Base-by-base conservation (phyloP, 2,113 vertebrate genomes). In the Piaya cayana region DNA sequence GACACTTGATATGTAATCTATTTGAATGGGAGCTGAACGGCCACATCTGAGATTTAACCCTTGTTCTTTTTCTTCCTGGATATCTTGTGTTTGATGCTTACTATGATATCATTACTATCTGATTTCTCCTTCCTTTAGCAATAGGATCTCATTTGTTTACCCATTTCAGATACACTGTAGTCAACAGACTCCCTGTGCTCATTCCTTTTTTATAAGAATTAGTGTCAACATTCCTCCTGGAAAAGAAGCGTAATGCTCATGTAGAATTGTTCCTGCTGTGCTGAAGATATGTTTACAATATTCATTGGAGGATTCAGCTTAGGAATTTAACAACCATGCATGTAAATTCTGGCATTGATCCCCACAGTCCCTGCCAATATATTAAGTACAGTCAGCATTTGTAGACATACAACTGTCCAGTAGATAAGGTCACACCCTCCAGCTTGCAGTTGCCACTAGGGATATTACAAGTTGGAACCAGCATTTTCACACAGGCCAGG, bases 191-290 rank as follows among this genome's bases (percentile, higher is more conserved):
- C 75, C 56, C 50, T 67, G 56, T 37, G 56, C 45, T 93, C 81
- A 81, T 94, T 95, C 39, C 11, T 87, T 77, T 95, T 92, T 88
- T 67, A 89, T 72, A 81, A 17, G 9, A 69, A 86, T 76, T 72
- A 72, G 9, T 87, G 80, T 80, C 77, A 95, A 63, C 34, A 71
- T 87, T 85, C 67, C 39, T 93, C 42, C 77, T 67, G 32, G 62
- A 95, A 96, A 76, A 76, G 55, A 63, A 78, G 42, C 39, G 56
- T 68, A 88, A 86, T 42, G 47, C 68, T 87, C 23, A 36, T 47
- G 75, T 92, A 81, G 88, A 93, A 95, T 92, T 87, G 62, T 25
- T 68, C 91, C 77, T 91, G 70, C 67, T 93, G 86, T 72, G 91
- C 52, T 45, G 83, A 82, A 95, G 93, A 81, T 82, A 74, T 43